Evolutionary conservation across 2,888 invertebrate species (phyloP), one percentile per base, ranked within the genome.

Genomic region (Branchellion lobata): DNA sequence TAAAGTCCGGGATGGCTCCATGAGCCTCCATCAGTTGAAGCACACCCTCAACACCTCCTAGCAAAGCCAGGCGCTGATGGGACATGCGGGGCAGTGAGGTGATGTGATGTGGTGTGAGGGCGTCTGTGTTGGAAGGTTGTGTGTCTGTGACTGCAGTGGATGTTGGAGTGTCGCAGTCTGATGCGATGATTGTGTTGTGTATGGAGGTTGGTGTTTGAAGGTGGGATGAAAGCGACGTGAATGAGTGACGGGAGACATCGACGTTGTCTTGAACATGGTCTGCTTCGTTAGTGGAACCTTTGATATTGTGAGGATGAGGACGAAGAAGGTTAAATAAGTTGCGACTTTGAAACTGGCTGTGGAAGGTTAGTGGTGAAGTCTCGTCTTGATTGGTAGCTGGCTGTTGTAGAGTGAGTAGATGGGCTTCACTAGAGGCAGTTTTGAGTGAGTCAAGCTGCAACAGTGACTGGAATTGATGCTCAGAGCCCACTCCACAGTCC

Each of bases 11-110:
- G 24, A 88, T 88, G 0, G 93, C 90, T 11, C 89, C 88, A 84
- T 91, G 90, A 0, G 86, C 85, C 80, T 90, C 87, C 94, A 96
- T 94, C 85, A 91, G 91, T 75, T 90, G 88, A 0, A 96, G 85
- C 84, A 94, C 91, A n/a, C 92, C 92, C 0, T 90, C 90, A 57
- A 91, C 88, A 0, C 95, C 95, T 27, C 96, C 96, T 53, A 94
- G 87, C 34, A 96, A 88, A n/a, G 84, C 83, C 5, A 87, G 83
- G 24, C 87, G 83, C 21, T 84, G 84, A 57, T 80, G 74, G 1
- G 82, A 24, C 24, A n/a, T 14, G 24, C 61, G 21, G 24, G 61
- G 61, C 18, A 47, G 47, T 47, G 47, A 47, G 11, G 47, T 47
- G 11, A 47, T 47, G 21, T 57, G 61, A 5, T 14, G 11, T 5